Evolutionary conservation across 2,888 invertebrate genomes (phyloP).

Genomic region (Ophion ventricosus): DNA sequence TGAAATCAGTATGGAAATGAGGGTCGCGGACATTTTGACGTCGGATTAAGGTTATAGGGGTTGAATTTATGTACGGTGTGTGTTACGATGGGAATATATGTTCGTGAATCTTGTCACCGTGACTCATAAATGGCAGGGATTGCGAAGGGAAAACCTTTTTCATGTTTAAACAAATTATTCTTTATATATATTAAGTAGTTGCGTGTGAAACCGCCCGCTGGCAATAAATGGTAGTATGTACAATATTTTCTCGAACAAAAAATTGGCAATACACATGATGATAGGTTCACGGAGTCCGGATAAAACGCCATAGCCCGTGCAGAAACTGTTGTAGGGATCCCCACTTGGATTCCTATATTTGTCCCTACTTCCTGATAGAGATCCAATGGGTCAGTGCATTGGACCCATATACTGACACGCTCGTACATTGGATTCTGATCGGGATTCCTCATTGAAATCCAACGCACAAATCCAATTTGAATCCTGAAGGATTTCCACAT

Average conservation of each 20-base stretch:
- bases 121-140: neutral
- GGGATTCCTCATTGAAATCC: too few relatives aligned
- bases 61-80: slow-evolving; percentile 21
- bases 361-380: too few relatives aligned
- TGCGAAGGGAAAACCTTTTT: neutral
- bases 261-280: neutral
- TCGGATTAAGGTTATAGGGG: slow-evolving; percentile 31
- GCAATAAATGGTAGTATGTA: neutral
- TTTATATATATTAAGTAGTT: neutral
- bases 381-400: too few relatives aligned
- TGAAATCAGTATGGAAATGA: slow-evolving; percentile 82
- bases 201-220: neutral
- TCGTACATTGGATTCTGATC: too few relatives aligned
- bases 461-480: too few relatives aligned
- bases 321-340: too few relatives aligned
- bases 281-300: too few relatives aligned
- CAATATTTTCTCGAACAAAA: neutral
- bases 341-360: too few relatives aligned
- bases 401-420: too few relatives aligned
- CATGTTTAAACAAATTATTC: neutral
- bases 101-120: neutral
- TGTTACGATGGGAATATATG: slow-evolving; percentile 34
- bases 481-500: too few relatives aligned
- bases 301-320: too few relatives aligned
- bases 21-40: slow-evolving; percentile 59